Conservation (phyloP, 2,888 invertebrate genomes). For the Drosophila hamatofila region DNA sequence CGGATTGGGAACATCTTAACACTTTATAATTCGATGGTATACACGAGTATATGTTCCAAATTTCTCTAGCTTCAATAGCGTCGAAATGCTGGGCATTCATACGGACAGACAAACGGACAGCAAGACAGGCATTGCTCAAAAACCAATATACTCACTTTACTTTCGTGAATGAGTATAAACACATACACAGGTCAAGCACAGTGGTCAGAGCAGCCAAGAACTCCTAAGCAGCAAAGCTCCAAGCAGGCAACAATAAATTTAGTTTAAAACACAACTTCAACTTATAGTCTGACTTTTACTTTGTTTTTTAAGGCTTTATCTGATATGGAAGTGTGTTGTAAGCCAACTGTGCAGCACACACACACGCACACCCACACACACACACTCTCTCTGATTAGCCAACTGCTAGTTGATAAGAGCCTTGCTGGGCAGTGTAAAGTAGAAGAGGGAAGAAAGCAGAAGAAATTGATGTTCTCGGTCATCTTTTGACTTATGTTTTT, state of each 20-base stretch:
- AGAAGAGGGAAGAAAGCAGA: constrained; percentile 7
- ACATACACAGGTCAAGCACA: constrained; percentile 24
- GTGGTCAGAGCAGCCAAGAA: neutral
- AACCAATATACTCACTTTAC: too few relatives aligned
- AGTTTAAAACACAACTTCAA: neutral
- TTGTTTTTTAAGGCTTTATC: neutral
- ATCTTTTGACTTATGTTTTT: constrained; percentile 43
- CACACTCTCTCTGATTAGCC: constrained; percentile 20
- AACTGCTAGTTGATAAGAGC: constrained; percentile 26
- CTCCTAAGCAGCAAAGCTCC: neutral
- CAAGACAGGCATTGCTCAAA: too few relatives aligned
- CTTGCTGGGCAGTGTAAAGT: neutral
- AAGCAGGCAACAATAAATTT: too few relatives aligned
- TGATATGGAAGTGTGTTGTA: neutral
- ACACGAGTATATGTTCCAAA: too few relatives aligned
- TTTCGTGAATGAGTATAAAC: too few relatives aligned
- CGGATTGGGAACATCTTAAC: too few relatives aligned
- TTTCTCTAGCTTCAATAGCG: too few relatives aligned
- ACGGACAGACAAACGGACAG: too few relatives aligned
- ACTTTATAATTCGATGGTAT: too few relatives aligned
- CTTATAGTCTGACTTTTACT: neutral
- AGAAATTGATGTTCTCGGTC: constrained; percentile 23
- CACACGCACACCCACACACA: neutral
- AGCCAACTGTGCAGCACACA: constrained; percentile 30
- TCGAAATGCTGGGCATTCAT: too few relatives aligned